phyloP scores from a whole-genome alignment of 2,888 invertebrate species.

The Aromia moschata region DNA sequence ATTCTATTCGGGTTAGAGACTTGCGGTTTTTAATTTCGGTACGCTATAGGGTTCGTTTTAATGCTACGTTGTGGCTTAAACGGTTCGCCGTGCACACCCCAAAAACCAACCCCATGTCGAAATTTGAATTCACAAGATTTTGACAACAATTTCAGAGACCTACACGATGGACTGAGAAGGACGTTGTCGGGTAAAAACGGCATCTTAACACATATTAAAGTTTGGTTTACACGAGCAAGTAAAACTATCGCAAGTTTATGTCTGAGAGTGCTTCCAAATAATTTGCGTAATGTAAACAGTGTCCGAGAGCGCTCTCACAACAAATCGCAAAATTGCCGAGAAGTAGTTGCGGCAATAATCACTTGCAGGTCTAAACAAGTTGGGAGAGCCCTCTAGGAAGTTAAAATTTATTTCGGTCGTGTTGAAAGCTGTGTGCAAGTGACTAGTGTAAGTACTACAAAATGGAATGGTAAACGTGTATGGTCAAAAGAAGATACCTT shows the following conservation, averaged over 20 bases:
- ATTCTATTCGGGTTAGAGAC: too few species aligned
- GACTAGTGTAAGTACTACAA: background rate
- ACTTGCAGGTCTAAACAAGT: slow-evolving; percentile 6
- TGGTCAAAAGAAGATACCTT: slow-evolving; percentile 22
- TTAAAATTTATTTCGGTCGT: slow-evolving; percentile 15
- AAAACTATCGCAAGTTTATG: background rate
- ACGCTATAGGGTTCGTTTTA: too few species aligned
- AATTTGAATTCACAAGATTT: too few species aligned
- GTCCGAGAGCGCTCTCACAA: slow-evolving; percentile 11
- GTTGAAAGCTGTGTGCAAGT: slow-evolving; percentile 24
- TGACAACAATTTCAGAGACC: too few species aligned
- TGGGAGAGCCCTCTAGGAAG: slow-evolving; percentile 20
- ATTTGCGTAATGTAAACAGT: slow-evolving; percentile 18
- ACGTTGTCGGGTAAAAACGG: too few species aligned
- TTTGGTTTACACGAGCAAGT: slow-evolving; percentile 1
- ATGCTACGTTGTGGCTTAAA: too few species aligned
- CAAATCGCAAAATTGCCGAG: slow-evolving; percentile 13
- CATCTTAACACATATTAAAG: too few species aligned
- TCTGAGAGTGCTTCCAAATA: slow-evolving; percentile 12
- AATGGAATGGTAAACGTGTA: slow-evolving; percentile 21
- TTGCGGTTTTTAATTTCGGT: too few species aligned
- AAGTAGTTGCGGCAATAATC: slow-evolving; percentile 13
- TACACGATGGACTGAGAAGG: too few species aligned
- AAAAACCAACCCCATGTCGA: too few species aligned
- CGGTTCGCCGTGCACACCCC: too few species aligned